These are phyloP conservation scores for Pristionchus mayeri DNA, from an alignment of 2,888 invertebrate species.

Conservation along the genomic window DNA sequence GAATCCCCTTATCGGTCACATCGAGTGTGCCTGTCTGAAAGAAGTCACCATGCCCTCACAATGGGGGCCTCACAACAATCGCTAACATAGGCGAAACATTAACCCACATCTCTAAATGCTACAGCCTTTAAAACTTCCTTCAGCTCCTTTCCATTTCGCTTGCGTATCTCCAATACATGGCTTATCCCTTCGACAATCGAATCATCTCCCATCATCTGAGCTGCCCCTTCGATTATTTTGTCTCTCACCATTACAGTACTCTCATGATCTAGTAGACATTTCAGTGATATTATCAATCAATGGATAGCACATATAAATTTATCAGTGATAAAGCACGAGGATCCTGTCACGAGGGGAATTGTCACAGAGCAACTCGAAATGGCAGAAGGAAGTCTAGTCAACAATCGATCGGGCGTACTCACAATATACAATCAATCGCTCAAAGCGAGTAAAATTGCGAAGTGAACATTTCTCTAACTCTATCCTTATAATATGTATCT, in stretches of 20 bases:
- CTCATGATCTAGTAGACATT: conserved; percentile 38
- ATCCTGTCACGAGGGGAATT: conserved; percentile 43
- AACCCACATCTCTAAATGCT: conserved; percentile 45
- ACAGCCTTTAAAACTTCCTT: conserved; percentile 46
- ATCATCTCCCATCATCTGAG: conserved; percentile 49
- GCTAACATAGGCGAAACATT: too few species aligned
- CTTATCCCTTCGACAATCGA: conserved; percentile 32
- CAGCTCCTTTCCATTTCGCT: conserved; percentile 46
- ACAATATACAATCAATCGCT: conserved; percentile 38
- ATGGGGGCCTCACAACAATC: background rate
- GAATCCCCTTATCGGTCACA: conserved; percentile 16
- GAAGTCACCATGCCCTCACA: background rate
- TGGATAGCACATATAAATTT: background rate
- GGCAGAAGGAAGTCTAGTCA: conserved; percentile 28
- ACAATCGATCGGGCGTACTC: conserved; percentile 39
- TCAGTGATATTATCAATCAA: background rate
- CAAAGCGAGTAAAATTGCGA: conserved; percentile 24
- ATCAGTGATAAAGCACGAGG: conserved; percentile 29
- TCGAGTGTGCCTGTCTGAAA: conserved; percentile 41
- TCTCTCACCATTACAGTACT: conserved; percentile 44
- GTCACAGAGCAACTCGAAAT: conserved; percentile 47
- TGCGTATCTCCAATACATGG: conserved; percentile 37
- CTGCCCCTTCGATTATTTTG: background rate
- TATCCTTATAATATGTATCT: conserved; percentile 9
- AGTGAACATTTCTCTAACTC: conserved; percentile 13